Base-by-base conservation (phyloP, 2,113 vertebrate species). In the Syngnathus floridae region DNA sequence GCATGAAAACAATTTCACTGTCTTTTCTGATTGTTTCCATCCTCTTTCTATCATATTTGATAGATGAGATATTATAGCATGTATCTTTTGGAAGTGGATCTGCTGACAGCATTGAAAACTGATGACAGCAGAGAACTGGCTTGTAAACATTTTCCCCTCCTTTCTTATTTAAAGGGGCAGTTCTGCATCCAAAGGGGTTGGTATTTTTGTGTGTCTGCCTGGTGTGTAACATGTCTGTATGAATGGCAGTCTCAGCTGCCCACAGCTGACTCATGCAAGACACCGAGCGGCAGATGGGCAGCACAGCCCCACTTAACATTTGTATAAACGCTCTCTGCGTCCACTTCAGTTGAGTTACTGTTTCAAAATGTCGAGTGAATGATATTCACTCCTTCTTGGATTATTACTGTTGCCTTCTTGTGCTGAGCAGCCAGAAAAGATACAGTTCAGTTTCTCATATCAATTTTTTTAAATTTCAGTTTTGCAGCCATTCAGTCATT, bases 151-250 rank as follows among this genome's bases (percentile, higher is more conserved):
- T 54, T 7, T 49, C 48, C 4, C 19, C 48, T 3, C n/a, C 5
- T 4, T 51, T 22, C 63, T 62, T 49, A 37, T 55, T 59, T 45
- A 58, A 26, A 55, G 16, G 55, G 57, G 52, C 38, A 68, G 46
- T 43, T 68, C 43, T 60, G 31, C 59, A 55, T 63, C 61, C 52
- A 51, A 46, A 46, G n/a, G 51, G 66, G 65, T 62, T 38, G 38
- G 49, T 58, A 38, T 56, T 56, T 58, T 38, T 43, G 41, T 16
- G 54, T 69, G 62, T 63, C 54, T 40, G 37, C 40, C 17, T 57
- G 22, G 62, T 46, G 67, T 58, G n/a, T 49, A 80, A 78, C 78
- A 82, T 77, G 77, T 78, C 79, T 58, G 43, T 58, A 49, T 61
- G 58, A 51, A 65, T 78, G 73, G 70, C 54, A 37, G 77, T 35